A percentile compares a stretch with the other conserved stretches of the same genome.
Evolutionary conservation across 2,113 vertebrate genomes (phyloP).

Genomic region (Hypocryptadius cinnamomeus): DNA sequence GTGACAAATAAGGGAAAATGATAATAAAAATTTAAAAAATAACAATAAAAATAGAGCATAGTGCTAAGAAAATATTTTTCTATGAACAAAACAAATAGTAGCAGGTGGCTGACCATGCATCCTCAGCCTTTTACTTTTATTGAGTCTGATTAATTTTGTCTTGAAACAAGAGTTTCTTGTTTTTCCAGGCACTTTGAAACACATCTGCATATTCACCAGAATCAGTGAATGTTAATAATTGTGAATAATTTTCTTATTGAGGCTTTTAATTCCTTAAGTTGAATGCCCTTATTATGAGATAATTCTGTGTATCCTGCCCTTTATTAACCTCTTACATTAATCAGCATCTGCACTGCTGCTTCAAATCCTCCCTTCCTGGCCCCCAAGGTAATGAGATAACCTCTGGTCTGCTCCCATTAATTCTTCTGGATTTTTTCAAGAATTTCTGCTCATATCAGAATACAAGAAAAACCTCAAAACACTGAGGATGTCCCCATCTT

Average conservation of each 20-base stretch:
- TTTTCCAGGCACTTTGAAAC: not conserved
- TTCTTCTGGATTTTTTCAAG: not conserved
- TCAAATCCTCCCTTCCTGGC: slow-evolving; percentile 5
- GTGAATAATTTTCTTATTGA: slow-evolving; percentile 12
- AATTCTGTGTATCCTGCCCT: slow-evolving; percentile 26
- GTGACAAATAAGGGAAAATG: not conserved
- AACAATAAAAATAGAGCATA: not conserved
- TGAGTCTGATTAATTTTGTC: not conserved
- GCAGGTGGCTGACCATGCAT: not conserved
- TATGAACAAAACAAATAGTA: not conserved
- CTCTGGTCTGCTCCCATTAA: not conserved
- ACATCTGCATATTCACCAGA: not conserved
- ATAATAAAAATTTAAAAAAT: not conserved
- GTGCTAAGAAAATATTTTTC: not conserved
- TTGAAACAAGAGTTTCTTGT: not conserved
- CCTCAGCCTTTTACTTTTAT: not conserved
- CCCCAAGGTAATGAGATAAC: slow-evolving; percentile 34
- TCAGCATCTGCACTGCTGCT: slow-evolving; percentile 15
- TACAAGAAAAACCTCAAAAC: not conserved
- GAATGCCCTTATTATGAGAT: not conserved
- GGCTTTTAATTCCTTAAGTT: slow-evolving; percentile 9
- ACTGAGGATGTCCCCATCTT: not conserved
- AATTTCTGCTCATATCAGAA: not conserved
- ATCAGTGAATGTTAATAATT: not conserved
- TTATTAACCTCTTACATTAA: slow-evolving; percentile 50